Percentiles rank a stretch among this genome's conserved stretches.
These are phyloP conservation scores for Cynopterus sphinx DNA, from an alignment of 2,797 vertebrate species.

Conservation along the genomic window DNA sequence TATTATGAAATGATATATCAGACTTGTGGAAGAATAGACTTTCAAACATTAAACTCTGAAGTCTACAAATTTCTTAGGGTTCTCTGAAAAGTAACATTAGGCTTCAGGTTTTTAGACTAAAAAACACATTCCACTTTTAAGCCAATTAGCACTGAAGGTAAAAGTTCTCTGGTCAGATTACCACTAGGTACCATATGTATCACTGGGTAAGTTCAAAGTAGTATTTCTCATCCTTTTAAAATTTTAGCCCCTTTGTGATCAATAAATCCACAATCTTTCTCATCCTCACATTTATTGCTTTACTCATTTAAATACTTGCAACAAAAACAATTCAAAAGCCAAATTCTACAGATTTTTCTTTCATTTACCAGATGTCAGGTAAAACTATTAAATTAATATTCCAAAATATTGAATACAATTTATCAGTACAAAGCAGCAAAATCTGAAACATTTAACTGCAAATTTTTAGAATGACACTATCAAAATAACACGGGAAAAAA, in stretches of 20 bases:
- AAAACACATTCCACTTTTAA: background rate
- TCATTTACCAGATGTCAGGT: background rate
- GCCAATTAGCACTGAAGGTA: background rate
- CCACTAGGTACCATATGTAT: background rate
- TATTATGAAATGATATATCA: background rate
- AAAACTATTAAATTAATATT: slow-evolving; percentile 29
- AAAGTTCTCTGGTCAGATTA: background rate
- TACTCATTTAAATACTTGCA: slow-evolving; percentile 21
- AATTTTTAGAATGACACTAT: background rate
- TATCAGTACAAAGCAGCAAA: background rate
- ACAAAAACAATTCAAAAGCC: background rate
- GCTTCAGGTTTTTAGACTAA: background rate
- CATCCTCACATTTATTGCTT: background rate
- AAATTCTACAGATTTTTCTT: background rate
- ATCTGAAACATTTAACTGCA: background rate
- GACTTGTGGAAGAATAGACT: background rate
- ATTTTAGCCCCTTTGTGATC: background rate
- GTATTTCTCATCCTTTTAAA: slow-evolving; percentile 2
- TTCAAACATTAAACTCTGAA: background rate
- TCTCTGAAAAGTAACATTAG: background rate
- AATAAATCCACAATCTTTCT: background rate
- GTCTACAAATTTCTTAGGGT: background rate
- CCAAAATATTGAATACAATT: slow-evolving; percentile 33
- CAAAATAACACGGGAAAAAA: background rate
- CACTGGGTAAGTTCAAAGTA: background rate